Percentiles rank a stretch among this genome's conserved stretches.
These are phyloP conservation scores for Hyperoplus immaculatus DNA, from an alignment of 2,797 vertebrate species.

Conservation along the genomic window DNA sequence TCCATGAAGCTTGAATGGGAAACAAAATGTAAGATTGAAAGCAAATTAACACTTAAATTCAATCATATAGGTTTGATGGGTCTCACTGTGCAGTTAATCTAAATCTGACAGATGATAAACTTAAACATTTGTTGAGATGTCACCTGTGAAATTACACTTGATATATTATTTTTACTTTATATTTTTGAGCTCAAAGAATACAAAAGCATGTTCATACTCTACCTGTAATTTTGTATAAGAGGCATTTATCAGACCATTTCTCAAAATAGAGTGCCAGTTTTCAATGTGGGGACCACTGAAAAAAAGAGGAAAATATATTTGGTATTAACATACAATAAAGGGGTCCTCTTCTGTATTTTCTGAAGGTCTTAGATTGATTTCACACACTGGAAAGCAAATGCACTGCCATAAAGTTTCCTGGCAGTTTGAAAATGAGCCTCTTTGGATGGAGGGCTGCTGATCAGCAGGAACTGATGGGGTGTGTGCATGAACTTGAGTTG, in stretches of 20 bases:
- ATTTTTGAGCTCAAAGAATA: neutral
- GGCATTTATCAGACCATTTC: conserved; percentile 95
- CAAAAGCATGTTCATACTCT: conserved; percentile 32
- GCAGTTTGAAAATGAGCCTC: conserved; percentile 94
- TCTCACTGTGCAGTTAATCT: neutral
- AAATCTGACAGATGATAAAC: neutral
- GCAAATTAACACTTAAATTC: neutral
- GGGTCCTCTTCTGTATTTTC: neutral
- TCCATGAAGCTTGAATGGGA: conserved; percentile 93
- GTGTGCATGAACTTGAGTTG: conserved; percentile 99
- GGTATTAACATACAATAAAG: too few relatives aligned
- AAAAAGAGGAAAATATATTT: neutral
- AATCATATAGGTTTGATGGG: neutral
- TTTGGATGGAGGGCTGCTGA: conserved; percentile 97
- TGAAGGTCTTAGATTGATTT: neutral
- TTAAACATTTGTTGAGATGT: neutral
- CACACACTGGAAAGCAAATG: conserved; percentile 98
- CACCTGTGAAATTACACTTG: neutral
- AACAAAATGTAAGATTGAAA: conserved; percentile 40
- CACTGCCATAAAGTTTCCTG: conserved; percentile 95
- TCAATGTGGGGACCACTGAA: conserved; percentile 91
- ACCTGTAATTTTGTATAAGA: conserved; percentile 98
- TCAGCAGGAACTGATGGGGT: conserved; percentile 96
- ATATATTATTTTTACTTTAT: neutral
- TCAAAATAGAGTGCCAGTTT: conserved; percentile 99